Evolutionary conservation across 2,888 invertebrate species (phyloP), one percentile per base, ranked within the genome.

Genomic region (Poecilobothrus nobilitatus): DNA sequence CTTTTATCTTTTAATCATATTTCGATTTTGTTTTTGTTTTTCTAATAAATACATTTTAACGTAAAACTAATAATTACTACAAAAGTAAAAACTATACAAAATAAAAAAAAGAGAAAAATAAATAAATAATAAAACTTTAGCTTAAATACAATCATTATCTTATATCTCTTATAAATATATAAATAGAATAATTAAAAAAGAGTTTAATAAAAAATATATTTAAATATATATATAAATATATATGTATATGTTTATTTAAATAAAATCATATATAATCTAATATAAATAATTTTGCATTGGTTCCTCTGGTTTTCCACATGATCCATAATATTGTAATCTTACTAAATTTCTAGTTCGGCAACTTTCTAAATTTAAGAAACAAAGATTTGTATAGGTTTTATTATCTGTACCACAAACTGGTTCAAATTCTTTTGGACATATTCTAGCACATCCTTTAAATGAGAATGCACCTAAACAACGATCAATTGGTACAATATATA

Each of bases 351-450:
- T 87, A 74, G 92, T 91, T 76, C 92, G 87, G 79, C 94, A 96
- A 76, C 93, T 94, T 82, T 95, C 95, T 82, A 94, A 91, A 78
- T 92, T 91, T 75, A 96, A 83, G 85, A 95, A 92, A 81, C 96
- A 96, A 74, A 90, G 90, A 83, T 96, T 96, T 77, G 94, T 92
- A 86, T 96, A 96, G 0, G 95, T 95, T 85, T 91, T 92, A 71
- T 88, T 88, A 78, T 96, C 95, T 2, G 91, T 91, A n/a, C 94
- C 96, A 80, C 96, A 96, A 8, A 95, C 92, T 0, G 95, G 94
- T 77, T 95, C 93, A 83, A 89, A 94, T 75, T 91, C 91, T 0
- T 91, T 86, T 10, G 94, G 90, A 76, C 94, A 94, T 74, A 94
- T 93, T 76, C 90, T 88, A 66, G 91, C 91, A 76, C 94, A 95